phyloP scores from a whole-genome alignment of 92 coral and sea anemone species.

The Epizoanthus fatuus region DNA sequence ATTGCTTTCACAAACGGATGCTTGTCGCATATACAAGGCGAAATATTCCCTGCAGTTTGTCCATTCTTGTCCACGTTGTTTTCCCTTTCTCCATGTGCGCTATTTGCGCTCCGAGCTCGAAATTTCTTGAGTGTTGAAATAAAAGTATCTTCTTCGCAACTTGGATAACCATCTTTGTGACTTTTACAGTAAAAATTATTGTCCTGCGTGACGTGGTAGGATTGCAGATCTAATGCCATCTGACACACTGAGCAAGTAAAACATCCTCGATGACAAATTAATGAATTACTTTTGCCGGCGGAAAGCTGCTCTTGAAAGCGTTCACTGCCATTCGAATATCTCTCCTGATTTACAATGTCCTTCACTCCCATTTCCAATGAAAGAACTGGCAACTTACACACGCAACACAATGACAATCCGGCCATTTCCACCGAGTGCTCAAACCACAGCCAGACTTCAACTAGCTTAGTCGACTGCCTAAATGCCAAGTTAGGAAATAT shows the following conservation, averaged over 20 bases:
- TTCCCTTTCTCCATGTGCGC: neutral
- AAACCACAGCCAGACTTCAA: neutral
- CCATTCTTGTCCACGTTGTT: neutral
- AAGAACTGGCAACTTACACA: conserved; percentile 17
- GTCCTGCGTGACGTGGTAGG: conserved; percentile 35
- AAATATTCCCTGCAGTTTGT: neutral
- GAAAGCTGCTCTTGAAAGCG: neutral
- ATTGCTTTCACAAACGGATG: conserved; percentile 65
- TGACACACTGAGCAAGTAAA: conserved; percentile 45
- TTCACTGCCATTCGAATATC: no score
- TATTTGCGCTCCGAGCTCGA: neutral
- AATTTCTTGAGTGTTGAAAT: conserved; percentile 35
- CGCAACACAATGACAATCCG: conserved; percentile 10
- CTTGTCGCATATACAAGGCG: conserved; percentile 55
- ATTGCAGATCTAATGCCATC: conserved; percentile 20
- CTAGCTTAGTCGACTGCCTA: conserved; percentile 7
- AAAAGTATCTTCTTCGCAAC: conserved; percentile 10
- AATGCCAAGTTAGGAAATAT: conserved; percentile 38
- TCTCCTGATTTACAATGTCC: neutral
- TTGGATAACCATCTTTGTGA: conserved; percentile 25
- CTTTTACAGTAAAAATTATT: conserved; percentile 19
- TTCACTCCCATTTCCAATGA: neutral
- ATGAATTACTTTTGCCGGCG: neutral
- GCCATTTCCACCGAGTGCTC: neutral
- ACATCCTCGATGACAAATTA: conserved; percentile 38